phyloP scores from a whole-genome alignment of 2,888 invertebrate species.

The Ophion costatus region DNA sequence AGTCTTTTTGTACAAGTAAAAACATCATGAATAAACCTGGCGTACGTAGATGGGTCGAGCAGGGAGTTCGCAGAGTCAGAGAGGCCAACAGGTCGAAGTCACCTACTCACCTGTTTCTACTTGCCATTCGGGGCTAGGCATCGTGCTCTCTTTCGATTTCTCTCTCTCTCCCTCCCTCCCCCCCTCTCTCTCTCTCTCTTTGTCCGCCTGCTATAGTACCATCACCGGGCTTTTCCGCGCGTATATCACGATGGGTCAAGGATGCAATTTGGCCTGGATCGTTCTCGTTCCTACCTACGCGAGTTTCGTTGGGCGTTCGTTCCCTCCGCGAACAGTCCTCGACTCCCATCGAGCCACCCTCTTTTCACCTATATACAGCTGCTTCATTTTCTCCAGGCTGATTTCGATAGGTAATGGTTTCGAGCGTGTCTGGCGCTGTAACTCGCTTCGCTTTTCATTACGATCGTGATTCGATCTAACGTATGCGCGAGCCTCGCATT shows the following conservation, averaged over 20 bases:
- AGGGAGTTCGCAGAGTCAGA: conserved; percentile 58
- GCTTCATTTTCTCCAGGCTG: conserved; percentile 6
- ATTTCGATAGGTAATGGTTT: conserved; percentile 25
- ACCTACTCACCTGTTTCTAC: conserved; percentile 67
- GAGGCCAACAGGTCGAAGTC: conserved; percentile 71
- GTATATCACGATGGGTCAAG: conserved; percentile 73
- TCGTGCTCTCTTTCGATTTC: conserved; percentile 13
- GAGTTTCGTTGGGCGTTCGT: conserved; percentile 56
- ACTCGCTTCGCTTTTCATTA: conserved; percentile 9
- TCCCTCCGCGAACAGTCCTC: conserved; percentile 24
- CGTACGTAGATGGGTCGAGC: conserved; percentile 4
- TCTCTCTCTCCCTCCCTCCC: conserved; percentile 18
- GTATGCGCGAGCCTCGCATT: background rate
- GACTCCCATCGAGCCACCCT: conserved; percentile 18
- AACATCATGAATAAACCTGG: conserved; percentile 24
- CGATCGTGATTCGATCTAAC: background rate
- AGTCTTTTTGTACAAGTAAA: background rate
- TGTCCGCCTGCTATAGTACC: conserved; percentile 16
- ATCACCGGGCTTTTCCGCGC: conserved; percentile 20
- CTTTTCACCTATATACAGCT: conserved; percentile 4
- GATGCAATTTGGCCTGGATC: conserved; percentile 75
- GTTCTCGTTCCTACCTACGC: conserved; percentile 57
- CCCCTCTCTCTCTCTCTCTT: background rate
- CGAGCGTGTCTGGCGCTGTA: background rate
- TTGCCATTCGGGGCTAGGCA: conserved; percentile 60